A percentile compares a stretch with the other conserved stretches of the same genome.
Evolutionary conservation across 1,140 invertebrate genomes (phyloP).

Genomic region (Elymnias hypermnestra): DNA sequence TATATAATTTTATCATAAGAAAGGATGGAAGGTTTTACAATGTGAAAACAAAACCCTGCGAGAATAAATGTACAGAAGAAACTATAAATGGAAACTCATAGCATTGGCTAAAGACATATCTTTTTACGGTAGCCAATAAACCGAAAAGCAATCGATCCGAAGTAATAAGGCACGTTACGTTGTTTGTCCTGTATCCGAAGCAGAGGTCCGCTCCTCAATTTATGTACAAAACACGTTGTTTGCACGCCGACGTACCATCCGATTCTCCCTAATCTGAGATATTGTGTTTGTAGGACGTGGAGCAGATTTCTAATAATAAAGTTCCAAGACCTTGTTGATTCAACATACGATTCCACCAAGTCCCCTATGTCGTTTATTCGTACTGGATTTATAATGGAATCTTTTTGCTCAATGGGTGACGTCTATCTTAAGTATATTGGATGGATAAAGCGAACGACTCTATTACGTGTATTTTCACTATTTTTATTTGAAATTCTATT

Average conservation of each 20-base stretch:
- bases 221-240: constrained; percentile 45
- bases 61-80: too few relatives aligned
- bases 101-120: too few relatives aligned
- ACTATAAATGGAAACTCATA: too few relatives aligned
- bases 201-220: constrained; percentile 31
- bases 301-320: constrained; percentile 39
- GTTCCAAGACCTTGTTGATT: constrained; percentile 24
- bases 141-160: constrained; percentile 23
- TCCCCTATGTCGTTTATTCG: constrained; percentile 8
- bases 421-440: constrained; percentile 8
- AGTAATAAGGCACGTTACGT: constrained; percentile 34
- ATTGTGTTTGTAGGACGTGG: constrained; percentile 45
- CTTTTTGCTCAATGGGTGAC: constrained; percentile 8
- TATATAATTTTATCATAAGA: too few relatives aligned
- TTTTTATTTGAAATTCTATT: neutral
- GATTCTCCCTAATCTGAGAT: constrained; percentile 48
- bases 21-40: too few relatives aligned
- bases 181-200: constrained; percentile 41
- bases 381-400: constrained; percentile 15
- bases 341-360: constrained; percentile 13
- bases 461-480: neutral
- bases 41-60: too few relatives aligned
- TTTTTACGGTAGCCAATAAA: constrained; percentile 2
- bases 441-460: constrained; percentile 1
- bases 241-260: constrained; percentile 31